Conservation (phyloP, 2,797 vertebrate genomes). For the Epinephelus malabaricus region DNA sequence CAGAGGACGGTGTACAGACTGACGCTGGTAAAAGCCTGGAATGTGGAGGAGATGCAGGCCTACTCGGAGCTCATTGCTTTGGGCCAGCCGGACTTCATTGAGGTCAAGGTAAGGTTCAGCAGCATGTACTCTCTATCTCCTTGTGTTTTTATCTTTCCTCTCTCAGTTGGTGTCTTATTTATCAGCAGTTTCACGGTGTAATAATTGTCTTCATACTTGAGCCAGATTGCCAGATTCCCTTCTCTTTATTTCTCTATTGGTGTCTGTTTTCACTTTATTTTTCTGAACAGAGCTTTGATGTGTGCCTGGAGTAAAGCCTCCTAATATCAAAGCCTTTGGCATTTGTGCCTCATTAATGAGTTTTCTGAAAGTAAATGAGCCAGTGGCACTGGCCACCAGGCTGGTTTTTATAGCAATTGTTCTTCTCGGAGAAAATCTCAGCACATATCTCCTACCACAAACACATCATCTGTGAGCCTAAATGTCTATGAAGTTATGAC, state of each 20-base stretch:
- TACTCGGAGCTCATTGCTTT: slow-evolving; percentile 92
- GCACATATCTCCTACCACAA: background rate
- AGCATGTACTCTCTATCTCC: background rate
- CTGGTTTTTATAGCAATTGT: slow-evolving; percentile 16
- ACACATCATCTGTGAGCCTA: background rate
- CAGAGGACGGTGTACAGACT: slow-evolving; percentile 96
- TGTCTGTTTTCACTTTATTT: background rate
- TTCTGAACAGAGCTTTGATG: slow-evolving; percentile 7
- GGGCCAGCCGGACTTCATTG: slow-evolving; percentile 94
- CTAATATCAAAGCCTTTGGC: slow-evolving; percentile 40
- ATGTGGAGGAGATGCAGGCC: slow-evolving; percentile 93
- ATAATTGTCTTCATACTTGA: background rate
- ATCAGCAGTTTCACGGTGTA: background rate
- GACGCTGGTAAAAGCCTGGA: slow-evolving; percentile 97
- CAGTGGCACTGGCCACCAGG: background rate
- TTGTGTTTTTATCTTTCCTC: background rate
- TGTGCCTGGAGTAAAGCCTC: slow-evolving; percentile 24
- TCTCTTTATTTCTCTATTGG: background rate
- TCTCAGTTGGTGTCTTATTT: background rate
- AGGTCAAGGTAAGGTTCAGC: slow-evolving; percentile 91
- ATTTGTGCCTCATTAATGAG: slow-evolving; percentile 39
- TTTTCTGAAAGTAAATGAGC: slow-evolving; percentile 45
- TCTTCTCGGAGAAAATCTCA: background rate
- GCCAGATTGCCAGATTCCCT: background rate
- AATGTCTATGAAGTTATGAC: background rate